Conservation (phyloP, 2,888 invertebrate species). For the Tinea semifulvella region DNA sequence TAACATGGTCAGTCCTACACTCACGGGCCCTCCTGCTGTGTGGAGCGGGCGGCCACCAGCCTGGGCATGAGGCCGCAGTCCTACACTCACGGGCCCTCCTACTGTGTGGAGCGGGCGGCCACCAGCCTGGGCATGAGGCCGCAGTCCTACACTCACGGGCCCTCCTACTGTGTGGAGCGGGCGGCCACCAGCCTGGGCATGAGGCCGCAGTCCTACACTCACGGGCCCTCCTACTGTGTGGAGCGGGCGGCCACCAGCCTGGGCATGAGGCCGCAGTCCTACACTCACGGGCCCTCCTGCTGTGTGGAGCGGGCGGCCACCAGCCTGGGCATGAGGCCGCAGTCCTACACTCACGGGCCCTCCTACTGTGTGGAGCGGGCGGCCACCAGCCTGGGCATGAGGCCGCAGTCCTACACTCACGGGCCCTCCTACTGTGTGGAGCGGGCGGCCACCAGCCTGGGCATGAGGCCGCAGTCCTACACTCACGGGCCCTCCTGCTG, state of each 20-base stretch:
- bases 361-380: constrained; percentile 93
- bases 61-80: constrained; percentile 87
- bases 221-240: constrained; percentile 95
- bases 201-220: too few species aligned
- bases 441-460: constrained; percentile 78
- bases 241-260: constrained; percentile 82
- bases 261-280: constrained; percentile 86
- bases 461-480: constrained; percentile 85
- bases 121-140: constrained; percentile 82
- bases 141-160: too few species aligned
- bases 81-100: constrained; percentile 95
- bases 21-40: constrained; percentile 95
- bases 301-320: constrained; percentile 90
- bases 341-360: too few species aligned
- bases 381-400: constrained; percentile 82
- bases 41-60: constrained; percentile 82
- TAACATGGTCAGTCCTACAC: constrained; percentile 74
- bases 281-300: constrained; percentile 93
- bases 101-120: constrained; percentile 90
- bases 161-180: constrained; percentile 93
- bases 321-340: constrained; percentile 83
- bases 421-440: constrained; percentile 97
- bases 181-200: constrained; percentile 84
- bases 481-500: constrained; percentile 96
- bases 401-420: too few species aligned